Evolutionary conservation across 2,113 vertebrate genomes (phyloP).

Genomic region (Mus spicilegus): DNA sequence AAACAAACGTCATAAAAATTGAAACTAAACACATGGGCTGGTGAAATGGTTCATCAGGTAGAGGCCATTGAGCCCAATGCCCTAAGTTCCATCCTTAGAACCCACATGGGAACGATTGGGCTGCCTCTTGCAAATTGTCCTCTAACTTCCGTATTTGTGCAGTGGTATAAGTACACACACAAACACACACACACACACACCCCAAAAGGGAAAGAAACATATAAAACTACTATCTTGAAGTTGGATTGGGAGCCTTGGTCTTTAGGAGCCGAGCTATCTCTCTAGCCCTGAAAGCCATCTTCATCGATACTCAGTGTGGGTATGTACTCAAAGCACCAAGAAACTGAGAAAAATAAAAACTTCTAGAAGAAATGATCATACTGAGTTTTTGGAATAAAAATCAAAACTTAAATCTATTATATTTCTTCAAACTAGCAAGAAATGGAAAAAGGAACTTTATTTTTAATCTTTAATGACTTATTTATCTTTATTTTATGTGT

Average conservation of each 20-base stretch:
- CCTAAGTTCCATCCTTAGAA: background rate
- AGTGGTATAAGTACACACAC: background rate
- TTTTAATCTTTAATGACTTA: background rate
- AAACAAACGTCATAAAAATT: background rate
- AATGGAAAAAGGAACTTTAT: background rate
- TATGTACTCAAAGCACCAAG: background rate
- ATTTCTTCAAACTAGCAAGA: background rate
- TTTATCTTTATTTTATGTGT: background rate
- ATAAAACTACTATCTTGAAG: background rate
- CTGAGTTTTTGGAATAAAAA: slow-evolving; percentile 29
- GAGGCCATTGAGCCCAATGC: background rate
- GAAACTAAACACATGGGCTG: too few relatives aligned
- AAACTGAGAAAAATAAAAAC: background rate
- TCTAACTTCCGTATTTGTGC: background rate
- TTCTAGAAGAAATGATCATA: background rate
- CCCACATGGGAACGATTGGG: background rate
- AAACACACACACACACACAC: background rate
- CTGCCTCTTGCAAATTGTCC: background rate
- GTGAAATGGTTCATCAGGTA: background rate
- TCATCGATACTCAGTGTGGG: background rate
- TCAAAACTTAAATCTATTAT: background rate
- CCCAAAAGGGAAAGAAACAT: background rate
- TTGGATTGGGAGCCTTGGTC: background rate
- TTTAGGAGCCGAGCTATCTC: too few relatives aligned
- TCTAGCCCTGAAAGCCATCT: background rate